Conservation (phyloP, 53 echinoderm and acorn worm genomes). For the Zoroaster sp. region DNA sequence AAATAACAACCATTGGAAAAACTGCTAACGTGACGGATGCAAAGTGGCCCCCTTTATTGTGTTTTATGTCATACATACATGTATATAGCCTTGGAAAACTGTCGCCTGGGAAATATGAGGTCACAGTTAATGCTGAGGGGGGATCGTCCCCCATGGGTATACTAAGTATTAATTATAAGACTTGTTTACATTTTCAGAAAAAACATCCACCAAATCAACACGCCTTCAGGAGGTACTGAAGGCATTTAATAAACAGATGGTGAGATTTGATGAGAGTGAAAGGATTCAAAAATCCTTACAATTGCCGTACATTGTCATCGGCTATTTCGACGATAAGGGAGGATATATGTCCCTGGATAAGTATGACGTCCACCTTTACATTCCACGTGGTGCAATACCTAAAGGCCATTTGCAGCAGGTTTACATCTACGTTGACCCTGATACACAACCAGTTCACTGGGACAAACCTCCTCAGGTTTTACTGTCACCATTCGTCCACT, state of each 20-base stretch:
- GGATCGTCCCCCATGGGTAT: too few species aligned
- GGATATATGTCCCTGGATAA: background rate
- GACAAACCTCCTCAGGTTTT: background rate
- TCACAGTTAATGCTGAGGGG: too few species aligned
- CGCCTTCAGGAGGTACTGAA: background rate
- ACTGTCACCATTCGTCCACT: background rate
- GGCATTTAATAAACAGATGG: background rate
- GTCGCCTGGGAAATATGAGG: too few species aligned
- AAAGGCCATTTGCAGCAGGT: background rate
- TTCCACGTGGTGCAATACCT: slow-evolving; percentile 17
- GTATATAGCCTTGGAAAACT: too few species aligned
- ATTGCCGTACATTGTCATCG: slow-evolving; percentile 2
- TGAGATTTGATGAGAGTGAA: background rate
- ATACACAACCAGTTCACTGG: background rate
- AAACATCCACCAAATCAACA: too few species aligned
- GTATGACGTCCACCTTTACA: slow-evolving; percentile 1
- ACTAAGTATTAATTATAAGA: too few species aligned
- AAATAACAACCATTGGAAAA: too few species aligned
- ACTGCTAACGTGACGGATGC: too few species aligned
- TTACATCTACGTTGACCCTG: background rate
- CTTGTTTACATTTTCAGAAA: too few species aligned
- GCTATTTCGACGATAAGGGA: slow-evolving; percentile 13
- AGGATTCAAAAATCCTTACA: background rate
- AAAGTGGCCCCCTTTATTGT: too few species aligned
- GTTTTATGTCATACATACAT: too few species aligned